A percentile compares a stretch with the other conserved stretches of the same genome.
These are phyloP conservation scores for Colostygia pectinataria DNA, from an alignment of 2,888 invertebrate species.

Conservation along the genomic window DNA sequence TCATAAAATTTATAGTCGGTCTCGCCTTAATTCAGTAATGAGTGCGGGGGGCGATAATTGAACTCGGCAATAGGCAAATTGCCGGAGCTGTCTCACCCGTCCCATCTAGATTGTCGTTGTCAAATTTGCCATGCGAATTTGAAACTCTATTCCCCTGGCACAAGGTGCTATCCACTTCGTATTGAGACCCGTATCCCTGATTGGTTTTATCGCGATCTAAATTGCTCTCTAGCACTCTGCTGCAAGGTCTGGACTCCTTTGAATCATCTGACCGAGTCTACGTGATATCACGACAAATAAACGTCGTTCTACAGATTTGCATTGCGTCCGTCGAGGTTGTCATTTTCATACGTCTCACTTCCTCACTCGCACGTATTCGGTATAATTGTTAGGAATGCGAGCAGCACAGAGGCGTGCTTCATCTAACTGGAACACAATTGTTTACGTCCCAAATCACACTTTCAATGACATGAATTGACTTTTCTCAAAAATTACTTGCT, in stretches of 20 bases:
- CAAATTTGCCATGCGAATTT: slow-evolving; percentile 37
- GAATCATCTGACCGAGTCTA: slow-evolving; percentile 46
- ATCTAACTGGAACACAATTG: slow-evolving; percentile 41
- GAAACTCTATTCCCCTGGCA: slow-evolving; percentile 42
- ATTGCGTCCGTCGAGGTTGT: slow-evolving; percentile 63
- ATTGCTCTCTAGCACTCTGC: slow-evolving; percentile 57
- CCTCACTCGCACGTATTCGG: slow-evolving; percentile 53
- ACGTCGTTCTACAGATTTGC: slow-evolving; percentile 69
- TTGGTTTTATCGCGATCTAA: slow-evolving; percentile 53
- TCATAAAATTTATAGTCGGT: slow-evolving; percentile 72
- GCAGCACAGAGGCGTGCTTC: slow-evolving; percentile 38
- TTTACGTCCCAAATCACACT: slow-evolving; percentile 33
- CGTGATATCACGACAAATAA: slow-evolving; percentile 60
- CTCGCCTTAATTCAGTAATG: slow-evolving; percentile 80
- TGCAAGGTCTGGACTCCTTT: slow-evolving; percentile 55
- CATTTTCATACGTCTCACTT: slow-evolving; percentile 64
- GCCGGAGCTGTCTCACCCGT: slow-evolving; percentile 63
- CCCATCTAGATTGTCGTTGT: slow-evolving; percentile 54
- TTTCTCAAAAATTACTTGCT: no score
- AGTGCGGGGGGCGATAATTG: slow-evolving; percentile 82
- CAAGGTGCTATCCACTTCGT: slow-evolving; percentile 48
- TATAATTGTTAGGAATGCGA: slow-evolving; percentile 60
- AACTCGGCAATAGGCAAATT: slow-evolving; percentile 80
- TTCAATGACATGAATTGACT: slow-evolving; percentile 9
- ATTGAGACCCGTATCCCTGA: slow-evolving; percentile 34